Base-by-base conservation (phyloP, 2,888 invertebrate species). In the Agrypnus murinus region DNA sequence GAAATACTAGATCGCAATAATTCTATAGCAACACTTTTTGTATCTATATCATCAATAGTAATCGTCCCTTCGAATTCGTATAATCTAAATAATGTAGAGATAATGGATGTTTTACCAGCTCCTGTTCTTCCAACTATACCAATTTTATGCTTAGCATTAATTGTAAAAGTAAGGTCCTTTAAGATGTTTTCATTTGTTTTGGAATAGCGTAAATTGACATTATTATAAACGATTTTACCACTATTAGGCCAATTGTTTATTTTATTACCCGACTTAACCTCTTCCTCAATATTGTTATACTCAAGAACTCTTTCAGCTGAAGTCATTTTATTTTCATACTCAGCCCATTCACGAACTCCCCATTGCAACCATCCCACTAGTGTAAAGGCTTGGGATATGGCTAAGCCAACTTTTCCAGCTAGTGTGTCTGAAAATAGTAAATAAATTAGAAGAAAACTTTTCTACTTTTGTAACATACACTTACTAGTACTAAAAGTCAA, bases 121-220 rank as follows among this genome's bases (percentile, higher is more conserved):
- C 95, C 95, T 0, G 95, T 95, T 78, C 95, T 86, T 0, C 95
- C 95, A 1, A 94, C 92, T 4, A 95, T 90, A 1, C 94, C 94
- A 40, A 94, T 87, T 87, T 92, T 92, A 86, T 90, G 89, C 69
- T 89, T 90, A 12, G 91, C 87, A 77, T 91, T 87, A 58, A 94
- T 90, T 0, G 85, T 82, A 63, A 95, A 89, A 69, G 87, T 89
- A 0, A 95, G 85, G 71, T 91, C 89, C 73, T 90, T 93, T 19
- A 97, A 86, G 9, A 96, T 94, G 1, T 90, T 87, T 2, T 93
- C 90, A n/a, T 91, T 91, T 0, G 89, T 87, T 1, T 90, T 89
- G 63, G 90, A 85, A 84, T 97, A 97, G 74, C 90, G 89, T 71
- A 97, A 85, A 67, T 84, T 90, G 50, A 95, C 89, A 74, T 90